Percentiles rank a stretch among this genome's conserved stretches.
phyloP scores from a whole-genome alignment of 2,888 invertebrate genomes.

The Carterocephalus palaemon region DNA sequence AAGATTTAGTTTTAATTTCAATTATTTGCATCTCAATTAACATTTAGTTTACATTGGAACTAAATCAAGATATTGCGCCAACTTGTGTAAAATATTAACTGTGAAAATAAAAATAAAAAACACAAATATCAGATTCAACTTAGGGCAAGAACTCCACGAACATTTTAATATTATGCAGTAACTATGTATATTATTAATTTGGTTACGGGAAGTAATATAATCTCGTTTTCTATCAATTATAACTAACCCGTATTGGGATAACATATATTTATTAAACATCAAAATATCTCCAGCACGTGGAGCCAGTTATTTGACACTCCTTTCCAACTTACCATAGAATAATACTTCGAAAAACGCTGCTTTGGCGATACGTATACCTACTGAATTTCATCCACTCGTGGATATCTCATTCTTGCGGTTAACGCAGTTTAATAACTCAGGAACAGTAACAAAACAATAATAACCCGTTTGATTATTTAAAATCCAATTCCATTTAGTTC shows the following conservation, averaged over 20 bases:
- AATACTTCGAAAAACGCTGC: conserved; percentile 45
- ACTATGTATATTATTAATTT: too few species aligned
- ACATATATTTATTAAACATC: conserved; percentile 24
- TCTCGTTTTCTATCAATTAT: conserved; percentile 1
- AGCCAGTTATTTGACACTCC: conserved; percentile 69
- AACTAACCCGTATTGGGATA: conserved; percentile 5
- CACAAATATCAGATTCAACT: too few species aligned
- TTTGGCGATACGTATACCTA: conserved; percentile 55
- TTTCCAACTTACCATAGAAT: conserved; percentile 66
- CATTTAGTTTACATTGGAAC: too few species aligned
- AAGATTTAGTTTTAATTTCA: too few species aligned
- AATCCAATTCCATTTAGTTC: too few species aligned
- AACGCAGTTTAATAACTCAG: background rate
- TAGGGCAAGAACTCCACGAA: too few species aligned
- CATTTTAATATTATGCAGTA: too few species aligned
- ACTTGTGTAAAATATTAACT: background rate
- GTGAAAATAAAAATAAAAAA: background rate
- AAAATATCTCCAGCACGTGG: conserved; percentile 54
- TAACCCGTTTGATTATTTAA: too few species aligned
- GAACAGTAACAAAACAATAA: too few species aligned
- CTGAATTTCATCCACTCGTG: conserved; percentile 54
- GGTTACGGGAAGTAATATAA: too few species aligned
- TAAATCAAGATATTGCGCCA: background rate
- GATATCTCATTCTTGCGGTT: conserved; percentile 42
- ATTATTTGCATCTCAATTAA: too few species aligned